These are phyloP conservation scores for Eulemur mongoz DNA, from an alignment of 2,797 vertebrate species.

Conservation along the genomic window DNA sequence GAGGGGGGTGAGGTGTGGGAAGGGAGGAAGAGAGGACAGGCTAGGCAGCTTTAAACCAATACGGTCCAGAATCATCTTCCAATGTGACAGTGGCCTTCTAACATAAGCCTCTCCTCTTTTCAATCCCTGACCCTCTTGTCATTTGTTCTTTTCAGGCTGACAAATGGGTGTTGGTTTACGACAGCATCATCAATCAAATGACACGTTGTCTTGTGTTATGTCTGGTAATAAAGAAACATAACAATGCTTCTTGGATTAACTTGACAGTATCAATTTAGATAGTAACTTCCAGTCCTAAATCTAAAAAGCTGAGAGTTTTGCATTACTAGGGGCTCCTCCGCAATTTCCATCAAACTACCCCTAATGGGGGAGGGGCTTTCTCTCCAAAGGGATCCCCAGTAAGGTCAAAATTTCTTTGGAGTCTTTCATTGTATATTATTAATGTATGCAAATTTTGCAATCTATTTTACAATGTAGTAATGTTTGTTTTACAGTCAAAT, in stretches of 20 bases:
- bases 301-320: neutral
- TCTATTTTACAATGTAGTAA: neutral
- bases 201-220: slow-evolving; percentile 4
- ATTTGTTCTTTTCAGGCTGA: slow-evolving; percentile 32
- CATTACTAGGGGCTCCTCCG: neutral
- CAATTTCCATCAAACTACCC: neutral
- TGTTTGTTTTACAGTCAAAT: neutral
- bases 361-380: neutral
- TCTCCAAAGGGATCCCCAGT: neutral
- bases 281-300: neutral
- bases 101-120: neutral
- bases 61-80: neutral
- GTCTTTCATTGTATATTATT: neutral
- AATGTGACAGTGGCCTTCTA: neutral
- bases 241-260: slow-evolving; percentile 37
- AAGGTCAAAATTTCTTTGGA: neutral
- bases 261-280: slow-evolving; percentile 23
- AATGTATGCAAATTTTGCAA: neutral
- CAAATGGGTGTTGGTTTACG: neutral
- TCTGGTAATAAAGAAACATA: slow-evolving; percentile 22
- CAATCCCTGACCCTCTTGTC: neutral
- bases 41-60: neutral
- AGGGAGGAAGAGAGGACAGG: too few species aligned
- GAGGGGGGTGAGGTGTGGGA: neutral
- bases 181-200: slow-evolving; percentile 54